phyloP scores from a whole-genome alignment of 2,888 invertebrate genomes.

The Chesias legatella region DNA sequence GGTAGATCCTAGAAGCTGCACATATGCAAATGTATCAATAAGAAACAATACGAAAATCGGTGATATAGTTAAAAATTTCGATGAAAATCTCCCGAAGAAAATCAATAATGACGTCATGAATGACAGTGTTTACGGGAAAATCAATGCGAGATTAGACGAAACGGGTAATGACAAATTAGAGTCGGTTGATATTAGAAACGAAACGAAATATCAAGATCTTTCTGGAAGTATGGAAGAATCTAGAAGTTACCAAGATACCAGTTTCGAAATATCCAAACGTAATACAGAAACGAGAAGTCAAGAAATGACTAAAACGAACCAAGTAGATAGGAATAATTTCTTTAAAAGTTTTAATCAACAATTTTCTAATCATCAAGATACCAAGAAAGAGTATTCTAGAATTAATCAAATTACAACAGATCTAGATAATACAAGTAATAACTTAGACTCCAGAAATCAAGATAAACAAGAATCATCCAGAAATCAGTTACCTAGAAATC shows the following conservation, averaged over 20 bases:
- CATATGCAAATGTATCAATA: conserved; percentile 66
- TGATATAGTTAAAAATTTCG: conserved; percentile 73
- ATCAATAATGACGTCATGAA: conserved; percentile 64
- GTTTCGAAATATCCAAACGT: conserved; percentile 9
- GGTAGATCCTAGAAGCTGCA: conserved; percentile 57
- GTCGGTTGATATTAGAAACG: conserved; percentile 7
- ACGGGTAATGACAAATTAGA: conserved; percentile 22
- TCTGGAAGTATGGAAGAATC: conserved; percentile 6
- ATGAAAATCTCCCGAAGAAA: conserved; percentile 70
- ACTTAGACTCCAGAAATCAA: not conserved
- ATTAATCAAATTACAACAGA: conserved; percentile 1
- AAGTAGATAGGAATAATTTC: conserved; percentile 1
- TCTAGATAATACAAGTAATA: conserved; percentile 3
- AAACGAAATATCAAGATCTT: conserved; percentile 10
- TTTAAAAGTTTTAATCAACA: not conserved
- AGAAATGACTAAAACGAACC: conserved; percentile 10
- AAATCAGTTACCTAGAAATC: conserved; percentile 1
- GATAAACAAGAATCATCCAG: conserved; percentile 1
- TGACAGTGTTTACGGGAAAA: conserved; percentile 69
- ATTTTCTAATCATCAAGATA: not conserved
- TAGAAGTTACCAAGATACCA: conserved; percentile 7
- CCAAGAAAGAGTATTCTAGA: conserved; percentile 2
- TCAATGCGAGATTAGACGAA: conserved; percentile 44
- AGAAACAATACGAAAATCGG: conserved; percentile 69
- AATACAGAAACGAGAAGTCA: conserved; percentile 20